Percentiles rank a stretch among this genome's conserved stretches.
phyloP scores from a whole-genome alignment of 2,888 invertebrate species.

The Sinohyriopsis cumingii region DNA sequence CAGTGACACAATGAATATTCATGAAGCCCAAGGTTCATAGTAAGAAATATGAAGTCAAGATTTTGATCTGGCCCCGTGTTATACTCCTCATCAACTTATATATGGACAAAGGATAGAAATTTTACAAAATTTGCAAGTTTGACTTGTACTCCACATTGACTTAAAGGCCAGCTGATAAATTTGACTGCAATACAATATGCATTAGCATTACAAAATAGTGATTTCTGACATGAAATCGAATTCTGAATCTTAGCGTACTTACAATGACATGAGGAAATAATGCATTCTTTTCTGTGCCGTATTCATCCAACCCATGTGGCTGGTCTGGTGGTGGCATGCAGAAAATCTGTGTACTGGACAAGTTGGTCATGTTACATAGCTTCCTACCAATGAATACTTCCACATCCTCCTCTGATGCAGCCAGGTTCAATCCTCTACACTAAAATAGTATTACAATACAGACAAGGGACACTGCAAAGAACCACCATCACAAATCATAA shows the following conservation, averaged over 20 bases:
- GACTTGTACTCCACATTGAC: no score
- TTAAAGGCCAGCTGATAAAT: no score
- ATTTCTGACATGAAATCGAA: no score
- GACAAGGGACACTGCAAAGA: neutral
- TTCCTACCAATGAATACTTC: conserved; percentile 92
- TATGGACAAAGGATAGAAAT: no score
- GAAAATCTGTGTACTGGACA: conserved; percentile 91
- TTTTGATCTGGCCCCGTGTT: no score
- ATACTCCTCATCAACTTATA: no score
- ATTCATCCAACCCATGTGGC: conserved; percentile 76
- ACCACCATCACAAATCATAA: neutral
- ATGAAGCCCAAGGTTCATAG: no score
- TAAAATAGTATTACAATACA: conserved; percentile 41
- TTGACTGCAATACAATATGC: no score
- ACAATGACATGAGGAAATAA: conserved; percentile 91
- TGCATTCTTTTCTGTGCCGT: conserved; percentile 78
- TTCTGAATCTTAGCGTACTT: conserved; percentile 21
- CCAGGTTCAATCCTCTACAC: conserved; percentile 94
- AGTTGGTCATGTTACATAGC: conserved; percentile 94
- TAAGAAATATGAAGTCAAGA: no score
- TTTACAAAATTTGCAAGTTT: no score
- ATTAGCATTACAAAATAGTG: no score
- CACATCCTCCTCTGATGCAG: conserved; percentile 94
- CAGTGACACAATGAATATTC: no score
- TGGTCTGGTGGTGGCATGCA: conserved; percentile 94